Evolutionary conservation across 2,888 invertebrate species (phyloP), one percentile per base, ranked within the genome.

Genomic region (Mimas tiliae): DNA sequence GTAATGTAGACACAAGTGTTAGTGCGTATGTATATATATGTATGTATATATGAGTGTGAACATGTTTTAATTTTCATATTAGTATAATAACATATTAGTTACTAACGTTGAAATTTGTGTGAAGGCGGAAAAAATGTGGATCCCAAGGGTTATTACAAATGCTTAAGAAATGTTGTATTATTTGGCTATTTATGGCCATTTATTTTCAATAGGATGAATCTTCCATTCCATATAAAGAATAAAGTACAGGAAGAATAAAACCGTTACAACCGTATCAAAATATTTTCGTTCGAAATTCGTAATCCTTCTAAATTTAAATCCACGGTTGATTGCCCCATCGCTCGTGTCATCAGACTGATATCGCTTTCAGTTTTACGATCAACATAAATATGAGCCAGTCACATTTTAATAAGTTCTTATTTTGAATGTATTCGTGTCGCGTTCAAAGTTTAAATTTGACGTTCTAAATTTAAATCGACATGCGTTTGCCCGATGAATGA

Each of bases 391-490:
- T 58, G 58, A 58, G 52, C 27, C 50, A 27, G 38, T 58, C 58
- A 42, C 58, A 58, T 58, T 58, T 58, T 58, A 58, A 58, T 58
- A 58, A 58, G 27, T 58, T 58, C 58, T 58, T 58, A 58, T 58
- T 58, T 58, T 38, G 19, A 58, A 58, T 58, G 42, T 58, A 38
- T 19, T 58, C 58, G 58, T 58, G 58, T 58, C 16, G 55, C 55
- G 55, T 55, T 55, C 55, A 38, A 38, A 55, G 55, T 55, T 55
- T 55, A 34, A 55, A 38, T 51, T 21, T 19, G 55, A 38, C 16
- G 55, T 55, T 55, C 55, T 38, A 38, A 16, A 55, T 55, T 55
- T 55, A 55, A 55, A 55, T 55, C 55, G 34, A 55, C 55, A 53
- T 53, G 53, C 33, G 55, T 55, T 55, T 34, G 34, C 16, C 55